These are phyloP conservation scores for Clarias platycephalus DNA, from an alignment of 2,797 vertebrate species.

Conservation along the genomic window DNA sequence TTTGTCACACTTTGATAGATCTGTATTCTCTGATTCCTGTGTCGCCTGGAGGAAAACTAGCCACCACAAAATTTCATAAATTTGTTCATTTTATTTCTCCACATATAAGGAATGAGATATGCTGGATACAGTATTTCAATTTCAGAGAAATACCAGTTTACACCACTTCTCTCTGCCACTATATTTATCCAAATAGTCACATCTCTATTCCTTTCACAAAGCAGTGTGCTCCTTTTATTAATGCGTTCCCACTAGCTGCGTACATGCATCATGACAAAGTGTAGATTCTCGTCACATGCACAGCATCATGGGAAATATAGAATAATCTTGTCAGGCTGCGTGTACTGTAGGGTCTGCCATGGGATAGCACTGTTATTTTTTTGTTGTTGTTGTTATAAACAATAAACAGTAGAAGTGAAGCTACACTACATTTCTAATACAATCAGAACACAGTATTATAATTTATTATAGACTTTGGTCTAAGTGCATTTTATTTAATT, in stretches of 20 bases:
- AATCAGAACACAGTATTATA: neutral
- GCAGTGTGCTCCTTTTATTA: neutral
- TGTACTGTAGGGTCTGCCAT: neutral
- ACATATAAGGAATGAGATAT: neutral
- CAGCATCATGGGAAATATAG: neutral
- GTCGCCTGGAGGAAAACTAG: neutral
- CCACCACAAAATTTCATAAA: conserved; percentile 19
- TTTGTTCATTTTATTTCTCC: neutral
- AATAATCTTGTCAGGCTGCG: neutral
- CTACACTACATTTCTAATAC: neutral
- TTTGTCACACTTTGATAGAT: conserved; percentile 22
- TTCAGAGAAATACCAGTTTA: neutral
- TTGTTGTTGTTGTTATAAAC: neutral
- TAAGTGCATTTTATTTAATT: neutral
- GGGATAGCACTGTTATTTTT: neutral
- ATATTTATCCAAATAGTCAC: neutral
- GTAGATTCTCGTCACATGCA: neutral
- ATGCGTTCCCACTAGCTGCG: neutral
- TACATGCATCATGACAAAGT: neutral
- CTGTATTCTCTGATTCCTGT: neutral
- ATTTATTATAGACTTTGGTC: neutral
- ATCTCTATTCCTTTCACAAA: neutral
- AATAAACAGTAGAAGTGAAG: neutral
- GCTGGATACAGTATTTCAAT: neutral
- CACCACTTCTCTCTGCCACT: neutral